A percentile compares a stretch with the other conserved stretches of the same genome.
These are phyloP conservation scores for Falco novaeseelandiae DNA, from an alignment of 2,797 vertebrate species.

Conservation along the genomic window DNA sequence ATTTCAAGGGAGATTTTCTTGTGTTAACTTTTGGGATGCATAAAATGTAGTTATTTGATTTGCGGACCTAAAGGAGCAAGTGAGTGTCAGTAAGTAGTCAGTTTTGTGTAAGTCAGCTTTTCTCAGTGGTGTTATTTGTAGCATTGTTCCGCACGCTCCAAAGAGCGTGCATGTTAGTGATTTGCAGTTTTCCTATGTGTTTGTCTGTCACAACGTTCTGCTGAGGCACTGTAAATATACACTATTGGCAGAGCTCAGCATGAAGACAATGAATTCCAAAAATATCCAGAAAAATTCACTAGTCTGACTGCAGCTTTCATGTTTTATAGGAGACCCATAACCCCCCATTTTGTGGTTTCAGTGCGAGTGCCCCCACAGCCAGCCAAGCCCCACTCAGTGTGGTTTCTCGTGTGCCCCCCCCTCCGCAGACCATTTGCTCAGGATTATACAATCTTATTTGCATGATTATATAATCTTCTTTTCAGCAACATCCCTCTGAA, in stretches of 20 bases:
- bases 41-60: not conserved
- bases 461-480: conserved; percentile 77
- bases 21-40: not conserved
- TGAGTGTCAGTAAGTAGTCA: not conserved
- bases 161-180: not conserved
- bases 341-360: not conserved
- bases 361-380: not conserved
- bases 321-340: not conserved
- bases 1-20: not conserved
- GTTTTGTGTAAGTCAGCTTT: not conserved
- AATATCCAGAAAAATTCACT: not conserved
- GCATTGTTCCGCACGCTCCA: not conserved
- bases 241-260: conserved; percentile 20
- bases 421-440: conserved; percentile 39
- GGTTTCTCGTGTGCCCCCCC: not conserved
- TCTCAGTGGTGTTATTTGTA: not conserved
- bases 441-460: conserved; percentile 68
- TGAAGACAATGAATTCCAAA: not conserved
- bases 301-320: not conserved
- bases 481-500: conserved; percentile 74
- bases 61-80: not conserved
- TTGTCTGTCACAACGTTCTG: not conserved
- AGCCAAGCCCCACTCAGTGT: not conserved
- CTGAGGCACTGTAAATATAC: not conserved
- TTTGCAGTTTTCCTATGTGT: not conserved